Evolutionary conservation across 2,888 invertebrate species (phyloP), one percentile per base, ranked within the genome.

Genomic region (Platerodrilus igneus): DNA sequence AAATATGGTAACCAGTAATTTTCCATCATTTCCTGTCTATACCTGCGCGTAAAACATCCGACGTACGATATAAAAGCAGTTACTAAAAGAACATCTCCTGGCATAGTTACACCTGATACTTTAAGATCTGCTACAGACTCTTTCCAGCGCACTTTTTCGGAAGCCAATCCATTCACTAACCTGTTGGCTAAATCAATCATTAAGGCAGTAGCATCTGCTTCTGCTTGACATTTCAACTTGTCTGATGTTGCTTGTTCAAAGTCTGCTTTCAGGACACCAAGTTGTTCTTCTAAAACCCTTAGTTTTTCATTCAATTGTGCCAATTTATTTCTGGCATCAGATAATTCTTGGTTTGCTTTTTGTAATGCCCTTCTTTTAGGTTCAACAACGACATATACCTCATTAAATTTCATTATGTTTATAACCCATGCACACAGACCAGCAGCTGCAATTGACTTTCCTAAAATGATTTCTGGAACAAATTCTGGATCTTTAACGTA

Each of bases 41-140:
- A 95, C 30, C 77, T 75, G 46, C 86, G 82, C 16, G 88, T 91
- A 66, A 95, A 95, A 61, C 92, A 92, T 2, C 95, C 95, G 17
- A 93, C 87, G 63, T 95, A 95, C 0, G 94, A 94, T 35, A 95
- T 86, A 66, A 95, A 95, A 7, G 94, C 92, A 0, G 92, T 87
- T 18, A 91, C 83, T 15, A 94, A 67, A 0, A 95, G 70, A 17
- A 92, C 83, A 59, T 95, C 93, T 1, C 95, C 95, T 0, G 94
- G 91, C 37, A 95, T 68, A 43, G 88, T 88, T 14, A 76, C 69
- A 15, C 83, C 85, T 7, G 86, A 82, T 42, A 74, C 72, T 50
- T 81, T 79, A 37, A 87, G 77, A 51, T 81, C 81, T 34, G 48
- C 51, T 3, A 68, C 66, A 3, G 66, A 53, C 47, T 85, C 80